phyloP scores from a whole-genome alignment of 1,140 invertebrate species.

The Ceratitis capitata region DNA sequence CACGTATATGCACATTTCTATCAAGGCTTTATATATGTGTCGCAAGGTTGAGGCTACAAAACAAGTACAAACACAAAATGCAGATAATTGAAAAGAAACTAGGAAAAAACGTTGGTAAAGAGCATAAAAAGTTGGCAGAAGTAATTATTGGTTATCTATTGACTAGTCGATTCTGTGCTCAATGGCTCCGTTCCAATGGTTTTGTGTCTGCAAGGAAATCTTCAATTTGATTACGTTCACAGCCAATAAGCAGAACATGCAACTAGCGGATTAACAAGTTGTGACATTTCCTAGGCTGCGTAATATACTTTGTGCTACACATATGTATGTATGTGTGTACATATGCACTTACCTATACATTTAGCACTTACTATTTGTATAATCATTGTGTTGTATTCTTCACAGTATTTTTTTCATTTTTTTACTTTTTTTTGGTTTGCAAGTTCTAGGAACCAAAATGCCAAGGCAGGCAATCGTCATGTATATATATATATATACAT shows the following conservation, averaged over 20 bases:
- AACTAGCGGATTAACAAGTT: constrained; percentile 13
- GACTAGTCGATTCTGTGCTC: not conserved
- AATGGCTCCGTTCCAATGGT: not conserved
- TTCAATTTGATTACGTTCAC: constrained; percentile 30
- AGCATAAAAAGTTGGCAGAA: not conserved
- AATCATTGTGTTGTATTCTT: not conserved
- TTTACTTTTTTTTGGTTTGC: not conserved
- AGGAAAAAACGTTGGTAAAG: too few species aligned
- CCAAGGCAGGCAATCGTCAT: not conserved
- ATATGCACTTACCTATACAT: not conserved
- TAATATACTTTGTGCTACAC: not conserved
- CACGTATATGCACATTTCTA: not conserved
- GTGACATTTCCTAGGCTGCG: constrained; percentile 34
- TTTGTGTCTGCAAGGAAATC: constrained; percentile 2
- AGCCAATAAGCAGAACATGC: not conserved
- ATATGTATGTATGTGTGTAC: not conserved
- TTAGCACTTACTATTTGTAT: not conserved
- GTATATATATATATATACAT: not conserved
- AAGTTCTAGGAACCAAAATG: not conserved
- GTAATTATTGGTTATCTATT: not conserved
- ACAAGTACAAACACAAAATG: too few species aligned
- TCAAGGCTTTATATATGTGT: not conserved
- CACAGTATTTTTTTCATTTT: not conserved
- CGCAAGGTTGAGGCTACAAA: too few species aligned
- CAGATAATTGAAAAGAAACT: too few species aligned